Base-by-base conservation (phyloP, 2,888 invertebrate genomes). In the Harpalus rufipes region DNA sequence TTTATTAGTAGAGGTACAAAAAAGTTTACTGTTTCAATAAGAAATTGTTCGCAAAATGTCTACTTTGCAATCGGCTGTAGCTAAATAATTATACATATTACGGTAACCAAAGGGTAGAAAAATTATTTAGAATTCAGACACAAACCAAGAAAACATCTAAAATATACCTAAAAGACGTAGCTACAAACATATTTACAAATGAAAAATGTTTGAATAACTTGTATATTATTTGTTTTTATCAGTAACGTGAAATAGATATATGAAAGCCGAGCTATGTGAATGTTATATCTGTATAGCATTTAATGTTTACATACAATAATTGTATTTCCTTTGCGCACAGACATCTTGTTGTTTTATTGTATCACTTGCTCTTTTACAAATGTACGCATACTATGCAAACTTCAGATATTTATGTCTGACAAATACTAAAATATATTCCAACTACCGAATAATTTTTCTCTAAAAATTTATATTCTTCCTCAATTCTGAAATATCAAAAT, bases 401-500 rank as follows among this genome's bases (percentile, higher is more conserved):
- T 51, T 8, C 8, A 51, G 44, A 51, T 51, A 51, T 51, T 51
- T 51, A 51, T 51, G 44, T 51, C 44, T 51, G 59, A 59, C 59
- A 16, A 59, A 16, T 59, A 16, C 16, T 7, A 16, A 14, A 59
- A 59, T 14, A 59, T 16, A 59, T 14, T 59, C 14, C 59, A 14
- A 59, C 10, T 14, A 14, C 16, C 16, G 59, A 59, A 63, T 63
- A 12, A 63, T 63, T 63, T 18, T 25, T 18, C 14, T 72, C 7
- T 39, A 72, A 72, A n/a, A 72, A 39, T 72, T 72, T 39, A 72
- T 72, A 72, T 72, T 41, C 14, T 41, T n/a, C n/a, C 68, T 72
- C 68, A 72, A 72, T 72, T 72, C 68, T 14, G 41, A 41, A 72
- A 72, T 72, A 72, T 72, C 39, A 39, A 41, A 44, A 74, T 74